Evolutionary conservation across 2,888 invertebrate species (phyloP).

Genomic region (Nasonovia ribisnigri): DNA sequence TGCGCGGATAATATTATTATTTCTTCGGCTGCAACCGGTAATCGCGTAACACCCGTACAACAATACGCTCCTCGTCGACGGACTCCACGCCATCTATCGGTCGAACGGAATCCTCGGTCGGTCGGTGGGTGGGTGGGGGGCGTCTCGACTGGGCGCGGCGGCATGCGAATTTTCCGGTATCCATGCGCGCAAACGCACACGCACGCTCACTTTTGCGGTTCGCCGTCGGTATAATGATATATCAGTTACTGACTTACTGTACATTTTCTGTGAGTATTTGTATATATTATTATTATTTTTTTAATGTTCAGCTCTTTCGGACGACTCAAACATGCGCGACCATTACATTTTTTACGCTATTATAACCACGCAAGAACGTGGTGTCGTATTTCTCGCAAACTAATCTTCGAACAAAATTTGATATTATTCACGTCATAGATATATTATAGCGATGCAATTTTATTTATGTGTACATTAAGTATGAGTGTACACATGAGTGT

Average conservation of each 20-base stretch:
- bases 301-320: not conserved
- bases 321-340: not conserved
- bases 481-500: not conserved
- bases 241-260: not conserved
- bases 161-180: conserved; percentile 22
- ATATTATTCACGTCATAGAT: not conserved
- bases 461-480: not conserved
- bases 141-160: not conserved
- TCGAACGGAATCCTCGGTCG: not conserved
- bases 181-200: not conserved
- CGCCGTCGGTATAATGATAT: not conserved
- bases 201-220: not conserved
- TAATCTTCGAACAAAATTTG: not conserved
- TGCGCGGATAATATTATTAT: conserved; percentile 22
- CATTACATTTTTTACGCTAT: not conserved
- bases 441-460: not conserved
- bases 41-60: not conserved
- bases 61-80: not conserved
- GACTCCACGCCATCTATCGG: not conserved
- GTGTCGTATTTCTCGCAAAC: not conserved
- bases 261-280: not conserved
- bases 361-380: not conserved
- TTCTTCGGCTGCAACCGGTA: conserved; percentile 9
- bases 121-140: not conserved
- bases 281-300: not conserved